Conservation (phyloP, 2,113 vertebrate genomes). For the Polyodon spathula region DNA sequence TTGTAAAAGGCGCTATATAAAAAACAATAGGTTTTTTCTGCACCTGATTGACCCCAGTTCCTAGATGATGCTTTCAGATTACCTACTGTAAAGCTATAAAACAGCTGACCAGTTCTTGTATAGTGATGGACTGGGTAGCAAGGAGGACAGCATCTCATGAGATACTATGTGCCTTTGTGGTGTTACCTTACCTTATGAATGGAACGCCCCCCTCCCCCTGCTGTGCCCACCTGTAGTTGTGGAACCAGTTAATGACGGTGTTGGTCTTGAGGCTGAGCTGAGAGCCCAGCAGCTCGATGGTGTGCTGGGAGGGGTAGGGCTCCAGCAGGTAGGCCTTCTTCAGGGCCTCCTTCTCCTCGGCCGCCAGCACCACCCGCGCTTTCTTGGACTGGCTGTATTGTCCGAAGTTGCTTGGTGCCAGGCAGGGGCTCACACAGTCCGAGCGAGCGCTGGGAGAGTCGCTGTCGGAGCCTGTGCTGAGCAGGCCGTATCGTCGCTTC, state of each 20-base stretch:
- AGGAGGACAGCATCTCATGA: no score
- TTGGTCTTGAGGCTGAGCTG: conserved; percentile 95
- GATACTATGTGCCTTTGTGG: no score
- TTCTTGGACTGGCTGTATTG: conserved; percentile 86
- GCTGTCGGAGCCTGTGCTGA: conserved; percentile 80
- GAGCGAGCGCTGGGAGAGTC: conserved; percentile 77
- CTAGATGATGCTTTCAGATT: no score
- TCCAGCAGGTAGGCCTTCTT: conserved; percentile 87
- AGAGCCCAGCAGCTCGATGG: conserved; percentile 85
- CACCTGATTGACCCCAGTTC: no score
- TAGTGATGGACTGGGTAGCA: no score
- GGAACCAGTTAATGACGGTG: conserved; percentile 99
- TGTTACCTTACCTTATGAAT: no score
- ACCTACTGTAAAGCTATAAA: no score
- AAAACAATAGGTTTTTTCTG: no score
- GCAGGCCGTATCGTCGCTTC: conserved; percentile 86
- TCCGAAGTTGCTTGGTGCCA: conserved; percentile 69
- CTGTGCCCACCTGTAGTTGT: conserved; percentile 85
- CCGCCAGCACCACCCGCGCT: conserved; percentile 81
- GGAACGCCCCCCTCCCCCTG: no score
- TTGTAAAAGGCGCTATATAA: no score
- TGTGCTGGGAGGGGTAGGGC: conserved; percentile 95
- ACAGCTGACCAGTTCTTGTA: no score
- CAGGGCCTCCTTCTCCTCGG: conserved; percentile 88
- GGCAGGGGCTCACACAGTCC: conserved; percentile 78